Evolutionary conservation across 53 echinoderm and acorn worm species (phyloP), one percentile per base, ranked within the genome.

Genomic region (Stichopus horrens): DNA sequence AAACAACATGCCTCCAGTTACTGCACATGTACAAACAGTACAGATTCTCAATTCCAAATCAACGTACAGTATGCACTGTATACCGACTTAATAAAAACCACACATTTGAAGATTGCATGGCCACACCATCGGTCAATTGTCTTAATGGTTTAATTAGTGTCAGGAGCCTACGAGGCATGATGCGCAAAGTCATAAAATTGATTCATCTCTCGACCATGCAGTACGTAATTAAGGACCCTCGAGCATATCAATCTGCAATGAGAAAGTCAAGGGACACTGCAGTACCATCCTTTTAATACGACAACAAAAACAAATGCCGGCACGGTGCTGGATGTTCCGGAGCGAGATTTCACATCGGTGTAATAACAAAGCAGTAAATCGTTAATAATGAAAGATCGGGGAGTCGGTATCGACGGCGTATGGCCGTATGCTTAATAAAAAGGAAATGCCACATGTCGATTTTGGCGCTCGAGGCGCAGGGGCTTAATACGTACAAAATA

Each of bases 321-420:
- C n/a, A n/a, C n/a, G n/a, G 63, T 63, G 63, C 10, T 14, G 16
- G 5, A 5, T 63, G 4, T 16, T 63, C 16, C 63, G 11, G 16
- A 16, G 63, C 63, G 16, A 63, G 63, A 63, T 63, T 63, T 5
- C 9, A 63, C 63, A 13, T 63, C 63, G 37, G 37, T 37, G 37
- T 37, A 37, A 37, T 37, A 37, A 37, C 37, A 63, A 13, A 9
- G 16, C 63, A 63, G 63, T 63, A 63, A 79, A 79, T 55, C 53
- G 79, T 55, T 7, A 79, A 55, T 55, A 79, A 79, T 79, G 79
- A 79, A 79, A 79, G 79, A 79, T 79, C 79, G 53, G 10, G n/a
- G 54, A 55, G 52, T 53, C 55, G 54, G 5, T 79, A 63, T 13
- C 0, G 16, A 63, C 63, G 63, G 16, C 8, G 63, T 16, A 0